Evolutionary conservation across 1,140 invertebrate genomes (phyloP), one percentile per base, ranked within the genome.

Genomic region (Palaemon carinicauda): DNA sequence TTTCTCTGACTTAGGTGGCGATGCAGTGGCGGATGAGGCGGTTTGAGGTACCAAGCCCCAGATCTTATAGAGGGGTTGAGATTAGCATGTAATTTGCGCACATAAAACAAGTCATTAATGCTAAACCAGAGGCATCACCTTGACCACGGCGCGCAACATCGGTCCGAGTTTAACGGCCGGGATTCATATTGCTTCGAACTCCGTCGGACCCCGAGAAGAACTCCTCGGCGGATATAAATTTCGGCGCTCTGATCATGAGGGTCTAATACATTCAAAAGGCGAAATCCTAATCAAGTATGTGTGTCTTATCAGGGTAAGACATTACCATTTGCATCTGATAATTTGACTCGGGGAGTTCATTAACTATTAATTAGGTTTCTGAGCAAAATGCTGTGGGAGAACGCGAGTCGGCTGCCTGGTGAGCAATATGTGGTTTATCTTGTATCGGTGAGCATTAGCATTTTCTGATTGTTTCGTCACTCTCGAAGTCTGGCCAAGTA

Each of bases 61-160:
- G 54, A 53, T 77, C 80, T 77, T 87, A 82, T 81, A 87, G 33
- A 87, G 85, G 71, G 69, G 53, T 69, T 60, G 69, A 87, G 85
- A 87, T 87, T 87, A 87, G 85, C 85, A 87, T 87, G 79, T 87
- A 87, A 87, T 87, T 87, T 81, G 78, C 85, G 85, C 85, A 87
- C 85, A 87, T 87, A 87, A 87, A 87, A 87, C 85, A 87, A 87
- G 85, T 87, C 85, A 87, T 87, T 87, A 87, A 87, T 81, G 78
- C 69, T 81, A 75, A 87, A 75, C 80, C 85, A 75, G 71, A 80
- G 77, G 51, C 78, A 71, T 74, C 77, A 85, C 74, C 82, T 79
- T 79, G 82, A 79, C 77, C 82, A 56, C 54, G 41, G 54, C 75
- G n/a, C n/a, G 27, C n/a, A 71, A 29, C 81, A 54, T 56, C 33